A percentile compares a stretch with the other conserved stretches of the same genome.
These are phyloP conservation scores for Tetranychus truncatus DNA, from an alignment of 2,888 invertebrate genomes.

Conservation along the genomic window DNA sequence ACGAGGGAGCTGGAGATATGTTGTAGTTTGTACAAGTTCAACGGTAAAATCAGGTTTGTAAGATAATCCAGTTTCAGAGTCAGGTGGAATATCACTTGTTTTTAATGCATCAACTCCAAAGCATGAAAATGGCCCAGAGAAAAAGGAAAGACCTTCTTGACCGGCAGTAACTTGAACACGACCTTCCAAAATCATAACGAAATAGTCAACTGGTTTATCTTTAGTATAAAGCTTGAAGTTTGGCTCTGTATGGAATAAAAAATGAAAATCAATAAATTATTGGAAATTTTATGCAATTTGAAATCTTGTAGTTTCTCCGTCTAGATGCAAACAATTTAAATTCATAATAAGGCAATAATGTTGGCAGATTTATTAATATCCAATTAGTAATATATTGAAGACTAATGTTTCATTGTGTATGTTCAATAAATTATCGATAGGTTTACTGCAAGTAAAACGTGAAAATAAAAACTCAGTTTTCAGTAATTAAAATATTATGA, in stretches of 20 bases:
- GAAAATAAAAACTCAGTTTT: too few relatives aligned
- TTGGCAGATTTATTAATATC: too few relatives aligned
- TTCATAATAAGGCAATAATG: too few relatives aligned
- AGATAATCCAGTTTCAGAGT: background rate
- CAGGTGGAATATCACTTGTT: background rate
- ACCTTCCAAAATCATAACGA: constrained; percentile 37
- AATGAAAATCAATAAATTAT: background rate
- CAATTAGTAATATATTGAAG: too few relatives aligned
- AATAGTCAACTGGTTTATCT: constrained; percentile 34
- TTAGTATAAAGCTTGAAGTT: background rate
- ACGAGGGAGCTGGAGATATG: constrained; percentile 64
- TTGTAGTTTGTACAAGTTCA: constrained; percentile 59
- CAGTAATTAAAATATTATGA: too few relatives aligned
- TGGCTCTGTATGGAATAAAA: background rate
- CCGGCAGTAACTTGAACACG: constrained; percentile 36
- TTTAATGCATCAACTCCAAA: constrained; percentile 31
- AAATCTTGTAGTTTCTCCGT: too few relatives aligned
- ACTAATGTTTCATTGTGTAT: too few relatives aligned
- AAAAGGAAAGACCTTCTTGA: constrained; percentile 32
- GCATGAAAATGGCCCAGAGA: constrained; percentile 37
- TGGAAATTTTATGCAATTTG: too few relatives aligned
- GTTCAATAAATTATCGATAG: too few relatives aligned
- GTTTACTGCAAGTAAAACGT: too few relatives aligned
- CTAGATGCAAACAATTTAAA: too few relatives aligned
- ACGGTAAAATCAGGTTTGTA: constrained; percentile 66